Evolutionary conservation across 2,888 invertebrate genomes (phyloP), one percentile per base, ranked within the genome.

Genomic region (Tachina grossa): DNA sequence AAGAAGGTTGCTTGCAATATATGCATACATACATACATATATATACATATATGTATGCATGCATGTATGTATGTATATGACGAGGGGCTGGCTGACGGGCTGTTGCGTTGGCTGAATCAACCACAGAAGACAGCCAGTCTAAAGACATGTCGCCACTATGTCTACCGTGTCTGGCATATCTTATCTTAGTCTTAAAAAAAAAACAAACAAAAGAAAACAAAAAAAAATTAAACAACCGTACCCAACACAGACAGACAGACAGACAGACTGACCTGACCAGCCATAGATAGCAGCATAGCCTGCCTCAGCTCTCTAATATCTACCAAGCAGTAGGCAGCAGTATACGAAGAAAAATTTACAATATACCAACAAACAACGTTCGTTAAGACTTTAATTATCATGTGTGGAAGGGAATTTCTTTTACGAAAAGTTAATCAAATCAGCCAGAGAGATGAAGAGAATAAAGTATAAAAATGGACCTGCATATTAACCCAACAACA

Each of bases 101-200:
- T 74, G 81, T 71, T 84, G 80, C 83, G 59, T 19, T 41, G 81
- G 49, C 47, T 69, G 63, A n/a, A 31, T 63, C 68, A 71, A 61
- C 43, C 22, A 59, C 45, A 43, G 72, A 66, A 83, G 83, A 68
- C 81, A 83, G 41, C 47, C 76, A 77, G 76, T 71, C 87, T 83
- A 71, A 84, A 81, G 84, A 13, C 88, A 86, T 91, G 91, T 91
- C 91, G 91, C 91, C 91, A 91, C 90, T 88, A 89, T 91, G 91
- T 91, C 91, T 91, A 89, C 90, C 89, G 87, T 89, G 92, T 91
- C 91, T 88, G 89, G 88, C 90, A 90, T 91, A 91, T 91, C 92
- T 90, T 91, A 91, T 91, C 91, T 91, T 71, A 57, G 76, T 16
- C 77, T 63, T 11, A 68, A 85, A 80, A 75, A 69, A 74, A 84